Percentiles rank a stretch among this genome's conserved stretches.
These are phyloP conservation scores for Radopholus similis DNA, from an alignment of 1,140 invertebrate genomes.

Conservation along the genomic window DNA sequence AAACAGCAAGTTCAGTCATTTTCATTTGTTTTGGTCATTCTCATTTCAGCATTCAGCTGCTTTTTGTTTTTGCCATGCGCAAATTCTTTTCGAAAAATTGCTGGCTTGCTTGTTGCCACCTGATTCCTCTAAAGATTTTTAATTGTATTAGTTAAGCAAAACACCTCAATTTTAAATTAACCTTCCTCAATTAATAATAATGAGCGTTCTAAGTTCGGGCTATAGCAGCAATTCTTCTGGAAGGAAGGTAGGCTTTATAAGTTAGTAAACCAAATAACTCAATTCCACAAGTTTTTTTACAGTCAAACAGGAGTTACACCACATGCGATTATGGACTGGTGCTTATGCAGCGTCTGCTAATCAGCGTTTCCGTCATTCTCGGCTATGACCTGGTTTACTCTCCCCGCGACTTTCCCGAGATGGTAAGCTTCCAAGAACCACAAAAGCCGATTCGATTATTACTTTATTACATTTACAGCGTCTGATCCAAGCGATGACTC, in stretches of 20 bases:
- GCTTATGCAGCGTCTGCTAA: not conserved
- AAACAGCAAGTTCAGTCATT: too few relatives aligned
- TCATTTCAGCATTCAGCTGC: too few relatives aligned
- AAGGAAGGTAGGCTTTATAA: not conserved
- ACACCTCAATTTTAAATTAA: too few relatives aligned
- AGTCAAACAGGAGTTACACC: not conserved
- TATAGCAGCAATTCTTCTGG: not conserved
- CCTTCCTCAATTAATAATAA: not conserved
- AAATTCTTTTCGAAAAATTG: too few relatives aligned
- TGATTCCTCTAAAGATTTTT: too few relatives aligned
- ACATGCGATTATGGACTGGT: not conserved
- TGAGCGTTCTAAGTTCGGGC: not conserved
- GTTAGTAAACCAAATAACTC: too few relatives aligned
- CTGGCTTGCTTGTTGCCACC: too few relatives aligned
- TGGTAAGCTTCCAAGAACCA: not conserved
- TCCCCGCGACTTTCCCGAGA: not conserved
- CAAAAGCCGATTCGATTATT: not conserved
- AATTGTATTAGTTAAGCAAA: too few relatives aligned
- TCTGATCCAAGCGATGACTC: not conserved
- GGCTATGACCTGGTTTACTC: conserved; percentile 2
- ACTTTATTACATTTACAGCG: conserved; percentile 4
- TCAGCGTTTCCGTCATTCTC: not conserved
- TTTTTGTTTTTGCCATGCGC: too few relatives aligned
- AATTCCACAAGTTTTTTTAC: not conserved
- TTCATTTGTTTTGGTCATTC: too few relatives aligned